These are phyloP conservation scores for Operophtera brumata DNA, from an alignment of 2,888 invertebrate species.

Conservation along the genomic window DNA sequence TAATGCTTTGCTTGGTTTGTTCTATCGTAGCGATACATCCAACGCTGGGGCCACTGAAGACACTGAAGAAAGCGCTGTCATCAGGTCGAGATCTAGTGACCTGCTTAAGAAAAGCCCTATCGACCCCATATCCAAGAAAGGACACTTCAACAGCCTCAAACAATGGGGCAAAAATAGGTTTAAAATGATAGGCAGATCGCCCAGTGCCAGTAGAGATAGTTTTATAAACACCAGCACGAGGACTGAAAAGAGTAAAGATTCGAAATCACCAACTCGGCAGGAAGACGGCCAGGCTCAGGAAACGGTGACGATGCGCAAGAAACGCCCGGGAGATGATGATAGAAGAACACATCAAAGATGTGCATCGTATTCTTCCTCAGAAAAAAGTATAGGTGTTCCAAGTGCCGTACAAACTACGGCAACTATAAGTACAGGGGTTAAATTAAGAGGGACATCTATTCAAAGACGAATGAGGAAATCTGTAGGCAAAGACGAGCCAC, in stretches of 20 bases:
- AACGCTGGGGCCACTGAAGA: conserved; percentile 78
- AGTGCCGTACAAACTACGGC: conserved; percentile 76
- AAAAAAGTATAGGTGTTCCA: conserved; percentile 84
- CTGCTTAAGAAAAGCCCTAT: conserved; percentile 85
- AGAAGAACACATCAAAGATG: conserved; percentile 88
- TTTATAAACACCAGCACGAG: conserved; percentile 63
- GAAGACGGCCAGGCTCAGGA: conserved; percentile 84
- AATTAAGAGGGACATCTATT: conserved; percentile 87
- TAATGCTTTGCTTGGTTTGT: conserved; percentile 82
- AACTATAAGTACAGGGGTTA: conserved; percentile 83
- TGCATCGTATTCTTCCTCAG: conserved; percentile 88
- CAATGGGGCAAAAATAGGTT: conserved; percentile 92
- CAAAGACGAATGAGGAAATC: conserved; percentile 86
- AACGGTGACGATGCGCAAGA: conserved; percentile 83
- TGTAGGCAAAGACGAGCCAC: conserved; percentile 87
- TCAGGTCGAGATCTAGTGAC: conserved; percentile 88
- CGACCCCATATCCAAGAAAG: conserved; percentile 77
- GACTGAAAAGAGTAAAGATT: conserved; percentile 65
- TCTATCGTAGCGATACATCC: conserved; percentile 78
- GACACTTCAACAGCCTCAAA: conserved; percentile 90
- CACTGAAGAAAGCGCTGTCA: conserved; percentile 77
- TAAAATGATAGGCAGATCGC: conserved; percentile 85
- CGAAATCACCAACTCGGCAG: conserved; percentile 60
- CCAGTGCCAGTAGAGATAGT: conserved; percentile 79
- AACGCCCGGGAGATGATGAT: conserved; percentile 82